A percentile compares a stretch with the other conserved stretches of the same genome.
Evolutionary conservation across 2,797 vertebrate species (phyloP).

Genomic region (Anas bernieri): DNA sequence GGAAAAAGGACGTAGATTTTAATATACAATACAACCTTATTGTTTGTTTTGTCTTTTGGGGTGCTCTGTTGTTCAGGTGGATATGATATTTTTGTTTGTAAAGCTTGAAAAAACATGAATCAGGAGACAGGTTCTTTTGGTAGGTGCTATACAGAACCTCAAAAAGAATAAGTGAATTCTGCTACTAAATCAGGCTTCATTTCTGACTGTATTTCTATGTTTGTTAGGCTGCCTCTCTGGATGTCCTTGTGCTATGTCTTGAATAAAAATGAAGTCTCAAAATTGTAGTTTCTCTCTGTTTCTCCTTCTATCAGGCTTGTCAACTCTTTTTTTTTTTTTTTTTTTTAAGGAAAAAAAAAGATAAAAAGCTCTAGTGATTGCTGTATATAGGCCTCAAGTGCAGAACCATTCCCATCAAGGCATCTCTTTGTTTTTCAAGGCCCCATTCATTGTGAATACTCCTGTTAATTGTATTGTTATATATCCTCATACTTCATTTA

Average conservation of each 20-base stretch:
- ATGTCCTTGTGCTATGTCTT: neutral
- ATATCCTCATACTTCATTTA: constrained; percentile 50
- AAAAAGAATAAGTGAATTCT: neutral
- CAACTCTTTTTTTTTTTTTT: neutral
- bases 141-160: neutral
- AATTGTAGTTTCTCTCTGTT: constrained; percentile 8
- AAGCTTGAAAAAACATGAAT: neutral
- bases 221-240: constrained; percentile 32
- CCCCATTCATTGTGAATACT: constrained; percentile 7
- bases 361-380: constrained; percentile 37
- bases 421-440: constrained; percentile 35
- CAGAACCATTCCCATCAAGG: constrained; percentile 29
- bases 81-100: neutral
- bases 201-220: neutral
- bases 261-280: constrained; percentile 48
- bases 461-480: constrained; percentile 34
- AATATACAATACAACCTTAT: neutral
- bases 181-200: neutral
- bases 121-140: neutral
- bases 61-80: neutral
- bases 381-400: constrained; percentile 1
- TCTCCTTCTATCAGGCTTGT: neutral
- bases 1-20: neutral
- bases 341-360: neutral
- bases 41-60: neutral